Percentiles rank a stretch among this genome's conserved stretches.
Evolutionary conservation across 2,113 vertebrate species (phyloP).

Genomic region (Hipposideros armiger): DNA sequence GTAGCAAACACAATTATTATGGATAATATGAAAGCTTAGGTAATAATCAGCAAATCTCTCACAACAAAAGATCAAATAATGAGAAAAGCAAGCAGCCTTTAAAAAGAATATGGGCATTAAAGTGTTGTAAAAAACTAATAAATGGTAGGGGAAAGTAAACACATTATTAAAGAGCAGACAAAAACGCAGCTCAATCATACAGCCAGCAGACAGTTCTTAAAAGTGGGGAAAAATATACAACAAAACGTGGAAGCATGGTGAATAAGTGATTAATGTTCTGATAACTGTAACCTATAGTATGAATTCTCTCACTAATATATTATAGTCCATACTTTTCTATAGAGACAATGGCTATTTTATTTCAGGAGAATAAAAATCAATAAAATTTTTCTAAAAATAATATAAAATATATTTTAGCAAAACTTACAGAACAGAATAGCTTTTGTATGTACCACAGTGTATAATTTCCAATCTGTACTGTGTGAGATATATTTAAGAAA

Average conservation of each 20-base stretch:
- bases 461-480: not conserved
- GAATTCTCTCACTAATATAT: not conserved
- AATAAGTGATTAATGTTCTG: not conserved
- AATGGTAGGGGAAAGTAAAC: not conserved
- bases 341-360: not conserved
- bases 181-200: not conserved
- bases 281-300: not conserved
- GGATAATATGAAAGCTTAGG: not conserved
- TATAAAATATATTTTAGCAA: not conserved
- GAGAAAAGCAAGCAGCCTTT: not conserved
- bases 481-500: not conserved
- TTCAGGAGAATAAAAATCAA: not conserved
- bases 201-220: not conserved
- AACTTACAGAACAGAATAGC: not conserved
- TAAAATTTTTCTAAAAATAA: constrained; percentile 26
- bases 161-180: not conserved
- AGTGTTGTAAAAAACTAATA: not conserved
- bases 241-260: not conserved
- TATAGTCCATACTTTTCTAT: not conserved
- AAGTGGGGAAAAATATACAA: not conserved
- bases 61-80: constrained; percentile 33
- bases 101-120: not conserved
- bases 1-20: not conserved
- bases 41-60: not conserved
- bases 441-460: not conserved